phyloP scores from a whole-genome alignment of 2,113 vertebrate genomes.

The Rhea pennata region DNA sequence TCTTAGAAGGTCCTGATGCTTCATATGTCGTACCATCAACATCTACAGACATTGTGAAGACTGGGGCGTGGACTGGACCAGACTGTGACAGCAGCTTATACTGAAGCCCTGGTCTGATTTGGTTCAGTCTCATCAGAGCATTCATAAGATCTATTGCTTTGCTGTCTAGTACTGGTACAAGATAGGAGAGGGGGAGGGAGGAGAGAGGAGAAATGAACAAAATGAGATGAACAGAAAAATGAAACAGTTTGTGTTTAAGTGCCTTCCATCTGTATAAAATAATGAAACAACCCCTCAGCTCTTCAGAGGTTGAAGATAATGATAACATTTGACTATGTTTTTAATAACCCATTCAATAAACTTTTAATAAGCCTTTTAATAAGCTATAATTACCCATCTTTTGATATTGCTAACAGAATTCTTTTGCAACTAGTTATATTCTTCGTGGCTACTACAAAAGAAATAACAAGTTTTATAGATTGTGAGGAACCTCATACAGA shows the following conservation, averaged over 20 bases:
- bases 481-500: not conserved
- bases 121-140: slow-evolving; percentile 98
- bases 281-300: not conserved
- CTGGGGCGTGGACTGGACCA: slow-evolving; percentile 96
- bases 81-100: slow-evolving; percentile 98
- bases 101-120: slow-evolving; percentile 97
- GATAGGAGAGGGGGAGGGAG: not conserved
- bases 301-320: not conserved
- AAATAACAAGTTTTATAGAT: not conserved
- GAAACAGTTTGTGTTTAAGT: slow-evolving; percentile 53
- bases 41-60: slow-evolving; percentile 99
- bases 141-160: slow-evolving; percentile 99
- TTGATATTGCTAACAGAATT: not conserved
- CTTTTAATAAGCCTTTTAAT: not conserved
- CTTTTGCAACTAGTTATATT: not conserved
- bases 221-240: slow-evolving; percentile 44
- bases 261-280: slow-evolving; percentile 4
- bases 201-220: slow-evolving; percentile 4
- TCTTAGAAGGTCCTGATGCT: slow-evolving; percentile 98
- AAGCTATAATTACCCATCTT: not conserved
- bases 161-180: slow-evolving; percentile 90
- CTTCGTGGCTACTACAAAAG: not conserved
- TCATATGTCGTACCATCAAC: slow-evolving; percentile 94
- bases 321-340: not conserved
- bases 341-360: not conserved